phyloP scores from a whole-genome alignment of 2,888 invertebrate genomes.

The Drosophila rellima region DNA sequence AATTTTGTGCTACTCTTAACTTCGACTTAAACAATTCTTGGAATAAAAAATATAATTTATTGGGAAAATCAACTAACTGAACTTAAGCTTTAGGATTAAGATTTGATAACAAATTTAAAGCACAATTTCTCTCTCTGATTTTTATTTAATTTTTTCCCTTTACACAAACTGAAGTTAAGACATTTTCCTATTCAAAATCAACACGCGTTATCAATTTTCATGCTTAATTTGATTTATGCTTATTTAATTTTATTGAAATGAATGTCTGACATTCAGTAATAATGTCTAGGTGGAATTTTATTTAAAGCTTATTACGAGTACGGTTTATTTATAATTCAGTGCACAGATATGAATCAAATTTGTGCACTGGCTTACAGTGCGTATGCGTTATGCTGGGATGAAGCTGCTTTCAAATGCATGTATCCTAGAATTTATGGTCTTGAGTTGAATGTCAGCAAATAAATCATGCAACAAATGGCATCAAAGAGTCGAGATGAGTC shows the following conservation, averaged over 20 bases:
- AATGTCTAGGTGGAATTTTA: slow-evolving; percentile 29
- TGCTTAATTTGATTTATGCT: slow-evolving; percentile 70
- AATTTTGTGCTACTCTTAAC: background rate
- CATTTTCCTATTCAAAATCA: slow-evolving; percentile 6
- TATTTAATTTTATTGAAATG: slow-evolving; percentile 52
- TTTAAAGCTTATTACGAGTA: slow-evolving; percentile 46
- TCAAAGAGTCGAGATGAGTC: slow-evolving; percentile 4
- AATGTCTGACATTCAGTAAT: slow-evolving; percentile 47
- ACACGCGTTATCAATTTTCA: slow-evolving; percentile 30
- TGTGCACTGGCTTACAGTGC: slow-evolving; percentile 34
- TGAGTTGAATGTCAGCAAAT: slow-evolving; percentile 17
- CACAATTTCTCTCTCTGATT: background rate
- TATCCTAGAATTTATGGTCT: slow-evolving; percentile 32
- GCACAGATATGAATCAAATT: slow-evolving; percentile 50
- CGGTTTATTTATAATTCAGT: slow-evolving; percentile 71
- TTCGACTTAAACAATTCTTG: slow-evolving; percentile 26
- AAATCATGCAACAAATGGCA: slow-evolving; percentile 30
- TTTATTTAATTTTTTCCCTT: too few relatives aligned
- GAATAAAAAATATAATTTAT: too few relatives aligned
- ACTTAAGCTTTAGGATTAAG: too few relatives aligned
- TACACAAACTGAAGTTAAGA: background rate
- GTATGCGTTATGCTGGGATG: slow-evolving; percentile 33
- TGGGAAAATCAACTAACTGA: too few relatives aligned
- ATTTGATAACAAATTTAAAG: background rate
- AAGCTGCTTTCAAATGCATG: slow-evolving; percentile 38